Percentiles rank a stretch among this genome's conserved stretches.
Conservation (phyloP, 2,888 invertebrate species). For the Euclidia mi region DNA sequence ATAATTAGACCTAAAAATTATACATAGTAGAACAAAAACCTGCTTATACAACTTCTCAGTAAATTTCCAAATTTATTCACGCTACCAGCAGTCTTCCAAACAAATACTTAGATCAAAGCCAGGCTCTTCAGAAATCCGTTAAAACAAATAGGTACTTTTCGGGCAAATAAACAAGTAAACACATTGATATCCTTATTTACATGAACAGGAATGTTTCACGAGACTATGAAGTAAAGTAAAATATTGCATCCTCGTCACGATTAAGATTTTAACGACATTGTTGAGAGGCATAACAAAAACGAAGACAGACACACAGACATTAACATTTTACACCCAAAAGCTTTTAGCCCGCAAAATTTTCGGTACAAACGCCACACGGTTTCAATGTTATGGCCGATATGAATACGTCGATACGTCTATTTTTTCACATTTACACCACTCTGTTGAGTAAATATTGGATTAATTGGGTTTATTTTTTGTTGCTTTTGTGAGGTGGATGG, state of each 20-base stretch:
- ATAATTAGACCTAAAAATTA: too few relatives aligned
- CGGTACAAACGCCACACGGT: constrained; percentile 63
- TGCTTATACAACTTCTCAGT: too few relatives aligned
- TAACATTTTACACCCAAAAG: constrained; percentile 83
- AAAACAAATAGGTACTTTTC: too few relatives aligned
- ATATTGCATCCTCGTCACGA: constrained; percentile 57
- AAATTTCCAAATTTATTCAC: too few relatives aligned
- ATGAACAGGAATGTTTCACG: too few relatives aligned
- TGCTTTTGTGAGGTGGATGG: too few relatives aligned
- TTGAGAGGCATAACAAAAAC: constrained; percentile 69
- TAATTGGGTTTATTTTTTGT: constrained; percentile 13
- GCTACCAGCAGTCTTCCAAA: too few relatives aligned
- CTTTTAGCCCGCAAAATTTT: constrained; percentile 82
- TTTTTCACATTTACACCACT: constrained; percentile 19
- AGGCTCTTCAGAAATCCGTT: too few relatives aligned
- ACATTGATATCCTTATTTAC: too few relatives aligned
- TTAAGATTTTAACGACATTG: constrained; percentile 64
- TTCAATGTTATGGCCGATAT: constrained; percentile 57
- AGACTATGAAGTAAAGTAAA: constrained; percentile 41
- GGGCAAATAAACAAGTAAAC: too few relatives aligned
- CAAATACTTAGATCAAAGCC: too few relatives aligned
- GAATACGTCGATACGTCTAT: constrained; percentile 48
- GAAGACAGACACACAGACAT: constrained; percentile 71
- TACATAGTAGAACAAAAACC: too few relatives aligned
- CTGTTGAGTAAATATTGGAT: constrained; percentile 13